These are phyloP conservation scores for Daubentonia madagascariensis DNA, from an alignment of 2,113 vertebrate genomes.

Conservation along the genomic window DNA sequence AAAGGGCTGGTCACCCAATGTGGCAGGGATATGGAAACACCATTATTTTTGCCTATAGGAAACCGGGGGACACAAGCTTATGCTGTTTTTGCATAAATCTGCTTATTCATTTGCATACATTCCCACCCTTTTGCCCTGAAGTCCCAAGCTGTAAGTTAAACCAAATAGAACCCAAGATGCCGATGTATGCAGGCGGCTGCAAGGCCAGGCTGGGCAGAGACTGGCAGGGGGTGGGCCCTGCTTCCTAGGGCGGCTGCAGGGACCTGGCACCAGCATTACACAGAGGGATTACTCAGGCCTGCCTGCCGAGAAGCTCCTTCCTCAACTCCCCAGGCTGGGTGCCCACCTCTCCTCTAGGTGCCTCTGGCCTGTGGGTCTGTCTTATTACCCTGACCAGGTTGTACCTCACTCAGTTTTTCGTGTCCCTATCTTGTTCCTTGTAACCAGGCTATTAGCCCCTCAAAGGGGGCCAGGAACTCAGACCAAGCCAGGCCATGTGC, in stretches of 20 bases:
- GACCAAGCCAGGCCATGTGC: not conserved
- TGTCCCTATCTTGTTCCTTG: not conserved
- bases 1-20: constrained; percentile 48
- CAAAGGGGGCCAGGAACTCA: not conserved
- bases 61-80: not conserved
- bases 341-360: not conserved
- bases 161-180: not conserved
- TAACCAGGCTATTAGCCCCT: not conserved
- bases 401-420: not conserved
- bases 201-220: not conserved
- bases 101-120: constrained; percentile 27
- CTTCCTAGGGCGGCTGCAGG: not conserved
- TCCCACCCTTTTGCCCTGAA: not conserved
- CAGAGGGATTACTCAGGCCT: not conserved
- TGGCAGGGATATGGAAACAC: not conserved
- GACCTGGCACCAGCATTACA: not conserved
- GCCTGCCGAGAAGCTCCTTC: not conserved
- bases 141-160: not conserved
- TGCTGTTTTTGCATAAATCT: constrained; percentile 24
- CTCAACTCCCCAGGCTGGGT: not conserved
- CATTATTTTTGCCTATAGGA: constrained; percentile 25
- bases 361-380: not conserved
- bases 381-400: not conserved
- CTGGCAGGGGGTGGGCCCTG: not conserved
- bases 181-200: not conserved